These are phyloP conservation scores for Ptychoptera albimana DNA, from an alignment of 2,888 invertebrate species.

Conservation along the genomic window DNA sequence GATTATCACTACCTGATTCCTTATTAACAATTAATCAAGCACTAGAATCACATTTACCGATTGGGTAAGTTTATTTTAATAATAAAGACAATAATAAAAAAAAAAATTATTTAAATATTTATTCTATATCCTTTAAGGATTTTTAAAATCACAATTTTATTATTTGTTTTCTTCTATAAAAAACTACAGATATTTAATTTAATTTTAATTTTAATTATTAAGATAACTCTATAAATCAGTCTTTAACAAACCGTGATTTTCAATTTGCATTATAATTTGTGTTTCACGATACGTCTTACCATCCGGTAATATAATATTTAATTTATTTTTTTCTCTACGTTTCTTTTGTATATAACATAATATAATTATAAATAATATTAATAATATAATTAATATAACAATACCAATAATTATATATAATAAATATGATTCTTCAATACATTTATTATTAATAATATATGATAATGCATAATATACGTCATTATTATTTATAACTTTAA, in stretches of 20 bases:
- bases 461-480: conserved; percentile 16
- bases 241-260: conserved; percentile 65
- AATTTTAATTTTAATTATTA: too few relatives aligned
- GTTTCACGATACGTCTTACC: conserved; percentile 71
- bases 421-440: conserved; percentile 21
- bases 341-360: conserved; percentile 34
- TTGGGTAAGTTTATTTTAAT: conserved; percentile 43
- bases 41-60: conserved; percentile 71
- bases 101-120: too few relatives aligned
- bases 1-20: conserved; percentile 73
- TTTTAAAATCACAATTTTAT: too few relatives aligned
- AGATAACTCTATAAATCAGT: conserved; percentile 42
- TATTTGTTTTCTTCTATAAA: too few relatives aligned
- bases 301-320: conserved; percentile 63
- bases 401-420: conserved; percentile 33
- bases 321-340: conserved; percentile 38
- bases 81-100: neutral
- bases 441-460: conserved; percentile 20
- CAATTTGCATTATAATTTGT: conserved; percentile 71
- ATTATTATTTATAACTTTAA: conserved; percentile 11
- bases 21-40: conserved; percentile 78
- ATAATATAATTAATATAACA: conserved; percentile 32
- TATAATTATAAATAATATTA: conserved; percentile 29
- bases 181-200: too few relatives aligned
- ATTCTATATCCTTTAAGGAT: too few relatives aligned